These are phyloP conservation scores for Rhogogaster chlorosoma DNA, from an alignment of 2,888 invertebrate species.

Conservation along the genomic window DNA sequence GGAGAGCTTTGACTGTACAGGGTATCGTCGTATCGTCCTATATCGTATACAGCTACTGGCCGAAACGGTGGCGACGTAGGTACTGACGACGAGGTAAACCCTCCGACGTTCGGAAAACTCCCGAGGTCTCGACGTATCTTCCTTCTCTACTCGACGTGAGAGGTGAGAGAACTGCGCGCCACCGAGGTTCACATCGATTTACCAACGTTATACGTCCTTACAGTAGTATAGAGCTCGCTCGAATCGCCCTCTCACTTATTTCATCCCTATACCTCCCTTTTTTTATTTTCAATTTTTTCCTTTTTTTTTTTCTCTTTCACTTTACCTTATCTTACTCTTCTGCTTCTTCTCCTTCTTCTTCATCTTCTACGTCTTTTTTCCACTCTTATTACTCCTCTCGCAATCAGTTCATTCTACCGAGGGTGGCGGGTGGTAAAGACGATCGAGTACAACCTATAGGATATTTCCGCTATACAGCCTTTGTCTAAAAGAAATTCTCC, in stretches of 20 bases:
- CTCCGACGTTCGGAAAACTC: background rate
- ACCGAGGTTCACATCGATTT: slow-evolving; percentile 22
- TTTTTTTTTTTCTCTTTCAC: background rate
- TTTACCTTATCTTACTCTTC: background rate
- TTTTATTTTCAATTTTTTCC: background rate
- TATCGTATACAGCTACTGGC: background rate
- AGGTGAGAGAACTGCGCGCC: slow-evolving; percentile 26
- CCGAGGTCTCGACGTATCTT: background rate
- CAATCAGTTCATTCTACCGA: background rate
- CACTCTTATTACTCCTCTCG: background rate
- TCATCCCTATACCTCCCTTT: background rate
- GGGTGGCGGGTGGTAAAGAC: background rate
- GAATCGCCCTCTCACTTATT: slow-evolving; percentile 4
- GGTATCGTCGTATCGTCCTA: background rate
- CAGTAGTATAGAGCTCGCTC: background rate
- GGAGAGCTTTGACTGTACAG: background rate
- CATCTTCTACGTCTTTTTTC: background rate
- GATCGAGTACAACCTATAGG: background rate
- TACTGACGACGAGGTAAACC: background rate
- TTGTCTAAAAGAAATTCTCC: background rate
- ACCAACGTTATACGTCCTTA: background rate
- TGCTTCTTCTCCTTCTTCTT: background rate
- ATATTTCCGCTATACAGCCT: background rate
- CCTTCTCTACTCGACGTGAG: background rate
- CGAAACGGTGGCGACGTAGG: background rate